These are phyloP conservation scores for Frankliniella intonsa DNA, from an alignment of 2,888 invertebrate species.

Conservation along the genomic window DNA sequence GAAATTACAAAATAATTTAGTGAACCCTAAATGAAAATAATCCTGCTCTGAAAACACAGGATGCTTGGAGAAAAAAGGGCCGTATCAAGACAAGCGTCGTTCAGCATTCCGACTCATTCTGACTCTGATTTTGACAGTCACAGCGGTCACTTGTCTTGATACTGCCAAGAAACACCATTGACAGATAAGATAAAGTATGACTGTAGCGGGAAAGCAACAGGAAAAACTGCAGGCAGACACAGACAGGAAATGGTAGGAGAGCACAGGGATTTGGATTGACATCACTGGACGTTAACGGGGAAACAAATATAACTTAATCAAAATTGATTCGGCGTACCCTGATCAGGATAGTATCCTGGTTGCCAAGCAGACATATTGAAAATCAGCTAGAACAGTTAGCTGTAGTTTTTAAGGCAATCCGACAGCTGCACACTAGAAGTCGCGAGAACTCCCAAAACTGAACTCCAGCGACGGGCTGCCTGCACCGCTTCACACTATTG, in stretches of 20 bases:
- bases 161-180: not conserved
- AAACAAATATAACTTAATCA: not conserved
- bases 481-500: no score
- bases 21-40: not conserved
- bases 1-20: not conserved
- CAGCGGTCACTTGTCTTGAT: not conserved
- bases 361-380: conserved; percentile 36
- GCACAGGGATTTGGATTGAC: not conserved
- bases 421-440: no score
- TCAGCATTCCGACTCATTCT: not conserved
- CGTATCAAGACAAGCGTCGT: not conserved
- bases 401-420: no score
- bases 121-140: not conserved
- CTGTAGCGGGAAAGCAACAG: not conserved
- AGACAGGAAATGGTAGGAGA: not conserved
- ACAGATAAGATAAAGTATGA: not conserved
- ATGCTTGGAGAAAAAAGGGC: not conserved
- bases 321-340: not conserved
- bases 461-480: no score
- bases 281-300: not conserved
- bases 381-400: no score
- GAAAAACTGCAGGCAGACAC: not conserved
- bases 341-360: conserved; percentile 32
- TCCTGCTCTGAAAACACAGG: not conserved
- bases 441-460: no score